Evolutionary conservation across 30 jellyfish, hydroid and myxozoan genomes (phyloP).

Genomic region (Aurelia aurita complex sp. Pacific): DNA sequence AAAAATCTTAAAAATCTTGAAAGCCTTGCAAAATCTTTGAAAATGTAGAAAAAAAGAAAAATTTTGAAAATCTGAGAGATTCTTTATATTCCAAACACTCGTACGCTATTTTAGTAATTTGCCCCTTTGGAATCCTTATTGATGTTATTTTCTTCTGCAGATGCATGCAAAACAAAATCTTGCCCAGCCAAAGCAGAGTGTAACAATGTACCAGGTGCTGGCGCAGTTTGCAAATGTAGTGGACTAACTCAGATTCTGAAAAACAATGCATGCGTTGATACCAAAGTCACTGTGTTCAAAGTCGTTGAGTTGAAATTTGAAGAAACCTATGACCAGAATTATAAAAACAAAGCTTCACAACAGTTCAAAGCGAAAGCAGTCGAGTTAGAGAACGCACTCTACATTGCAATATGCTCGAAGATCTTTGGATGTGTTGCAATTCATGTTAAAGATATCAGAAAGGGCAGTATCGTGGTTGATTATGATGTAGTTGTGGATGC

Average conservation of each 20-base stretch:
- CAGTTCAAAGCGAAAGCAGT: conserved; percentile 12
- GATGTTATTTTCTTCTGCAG: not conserved
- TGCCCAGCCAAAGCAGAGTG: conserved; percentile 16
- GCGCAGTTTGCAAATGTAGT: conserved; percentile 27
- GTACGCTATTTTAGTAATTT: too few species aligned
- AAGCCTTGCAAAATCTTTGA: too few species aligned
- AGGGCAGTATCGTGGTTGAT: conserved; percentile 26
- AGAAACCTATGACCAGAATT: conserved; percentile 9
- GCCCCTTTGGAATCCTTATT: too few species aligned
- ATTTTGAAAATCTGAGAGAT: too few species aligned
- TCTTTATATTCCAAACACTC: too few species aligned
- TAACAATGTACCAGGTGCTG: not conserved
- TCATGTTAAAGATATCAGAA: not conserved
- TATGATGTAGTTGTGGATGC: conserved; percentile 34
- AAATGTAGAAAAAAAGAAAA: too few species aligned
- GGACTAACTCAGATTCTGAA: not conserved
- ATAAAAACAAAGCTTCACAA: conserved; percentile 18
- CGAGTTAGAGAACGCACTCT: conserved; percentile 10
- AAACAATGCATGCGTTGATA: conserved; percentile 7
- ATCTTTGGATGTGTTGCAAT: conserved; percentile 5
- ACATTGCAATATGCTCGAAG: not conserved
- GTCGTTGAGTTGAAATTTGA: conserved; percentile 22
- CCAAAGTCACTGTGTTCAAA: conserved; percentile 14
- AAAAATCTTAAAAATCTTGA: too few species aligned
- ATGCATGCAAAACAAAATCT: conserved; percentile 7